Base-by-base conservation (phyloP, 2,797 vertebrate genomes). In the Galaxias olidus region DNA sequence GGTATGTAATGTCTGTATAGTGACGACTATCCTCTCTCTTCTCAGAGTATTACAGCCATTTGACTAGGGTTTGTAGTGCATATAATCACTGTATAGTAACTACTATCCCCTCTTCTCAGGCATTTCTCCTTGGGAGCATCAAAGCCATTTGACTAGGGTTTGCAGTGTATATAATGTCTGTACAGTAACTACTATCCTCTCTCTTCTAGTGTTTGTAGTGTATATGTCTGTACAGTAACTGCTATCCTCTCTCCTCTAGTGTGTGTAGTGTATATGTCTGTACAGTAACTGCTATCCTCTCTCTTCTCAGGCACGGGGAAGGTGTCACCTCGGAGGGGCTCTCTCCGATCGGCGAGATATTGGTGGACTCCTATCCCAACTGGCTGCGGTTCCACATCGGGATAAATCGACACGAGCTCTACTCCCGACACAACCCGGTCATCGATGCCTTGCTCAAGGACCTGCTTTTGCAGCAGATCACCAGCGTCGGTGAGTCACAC, bases 301-400 rank as follows among this genome's bases (percentile, higher is more conserved):
- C 9, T 20, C 10, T 57, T 52, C 42, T 5, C 81, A 98, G 96
- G 97, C 93, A 93, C 43, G 92, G 84, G 0, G 93, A 96, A 86
- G 92, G 92, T 57, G 30, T 2, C 30, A 92, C 90, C 54, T 69
- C 88, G 9, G 95, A 93, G 12, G 94, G 93, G 64, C 94, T 93
- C 73, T 83, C 92, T 43, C 94, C 95, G 19, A 94, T 95, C 0
- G 94, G 95, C 47, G 95, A 94, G 80, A 90, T 92, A 7, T 89
- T 93, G 0, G 80, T 91, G 10, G 95, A 98, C 58, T 92, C 95
- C 65, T 98, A 98, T 74, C 97, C 97, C 72, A 98, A 98, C 91
- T 99, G 98, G 98, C 94, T 99, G 70, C 95, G 95, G 75, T 99
- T 99, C 88, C 98, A 99, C 90, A 94, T 98, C 63, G 96, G 96